Evolutionary conservation across 2,888 invertebrate genomes (phyloP), one percentile per base, ranked within the genome.

Genomic region (Thecocarcelia acutangulata): DNA sequence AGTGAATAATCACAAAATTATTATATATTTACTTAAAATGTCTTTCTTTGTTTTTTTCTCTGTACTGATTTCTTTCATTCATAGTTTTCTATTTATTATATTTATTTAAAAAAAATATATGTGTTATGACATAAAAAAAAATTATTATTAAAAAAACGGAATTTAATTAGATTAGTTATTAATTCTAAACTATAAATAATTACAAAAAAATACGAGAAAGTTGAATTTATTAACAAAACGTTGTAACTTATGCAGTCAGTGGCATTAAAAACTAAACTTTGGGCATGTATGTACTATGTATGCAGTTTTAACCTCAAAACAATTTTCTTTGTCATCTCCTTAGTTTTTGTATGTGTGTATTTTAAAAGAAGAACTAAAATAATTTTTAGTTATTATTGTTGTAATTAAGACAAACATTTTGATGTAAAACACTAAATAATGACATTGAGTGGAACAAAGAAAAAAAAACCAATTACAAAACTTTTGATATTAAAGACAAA

Each of bases 401-500:
- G n/a, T n/a, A n/a, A 33, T 9, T 33, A 33, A 33, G 33, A 33
- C 8, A 33, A 33, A 3, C 3, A 33, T 1, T 33, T 33, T 33
- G 6, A 48, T 37, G 24, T 40, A 48, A 21, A 58, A 59, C 48
- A n/a, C 28, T 40, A 33, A 33, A 33, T 8, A 70, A 52, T 28
- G 28, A 50, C 50, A 64, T 33, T 28, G 28, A 28, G 28, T 28
- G 6, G 28, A 28, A 28, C 28, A 28, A 28, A 28, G 28, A n/a
- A n/a, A 5, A 33, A 33, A 33, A 33, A 33, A 33, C 33, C 33
- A 24, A 46, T 19, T 19, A n/a, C 5, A 61, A 48, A 44, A 13
- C 24, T 56, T 73, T 63, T 63, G 63, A 52, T 73, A 73, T 54
- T 72, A 21, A 70, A 37, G 58, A 46, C 56, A 33, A 56, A 17